Base-by-base conservation (phyloP, 2,888 invertebrate species). In the Schrankia costaestrigalis region DNA sequence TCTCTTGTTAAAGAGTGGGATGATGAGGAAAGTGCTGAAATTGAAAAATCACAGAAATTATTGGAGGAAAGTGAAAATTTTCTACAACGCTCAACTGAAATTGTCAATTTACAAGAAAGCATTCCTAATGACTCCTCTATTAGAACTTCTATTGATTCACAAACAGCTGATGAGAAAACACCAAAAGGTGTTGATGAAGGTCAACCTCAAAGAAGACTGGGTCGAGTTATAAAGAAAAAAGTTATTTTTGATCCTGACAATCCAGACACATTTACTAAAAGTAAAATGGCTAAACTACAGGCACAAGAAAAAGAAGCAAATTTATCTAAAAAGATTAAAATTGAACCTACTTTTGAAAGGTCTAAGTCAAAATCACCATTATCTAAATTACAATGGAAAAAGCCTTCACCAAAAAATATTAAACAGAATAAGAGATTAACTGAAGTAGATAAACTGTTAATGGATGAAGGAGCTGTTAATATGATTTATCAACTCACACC, bases 391-490 rank as follows among this genome's bases (percentile, higher is more conserved):
- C 78, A 80, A 24, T 86, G 86, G 86, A 87, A 87, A 51, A 87
- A 87, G 40, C 86, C 85, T 24, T 68, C 78, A 29, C 75, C 89
- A 58, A 71, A 86, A 70, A 73, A 70, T 67, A 67, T 49, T 24
- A 71, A 80, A 63, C 90, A 90, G 62, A 89, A 90, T 46, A 90
- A 89, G 51, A 87, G 90, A 42, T 76, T 91, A 35, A 89, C 91
- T 11, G 96, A 96, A 81, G 89, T 96, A 31, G 95, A 95, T 60
- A 91, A 89, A 40, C 73, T 96, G 30, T 79, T 96, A 41, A 94
- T 93, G 80, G 96, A 96, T 69, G 96, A 96, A 68, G 95, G 96
- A 1, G 95, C 95, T 2, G 93, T 94, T 1, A 95, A 95, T 74
- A 93, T 96, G 91, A 85, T 96, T 23, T 94, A 94, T 63, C 93